Evolutionary conservation across 2,113 vertebrate genomes (phyloP).

Genomic region (Forbesichthys papilliferus): DNA sequence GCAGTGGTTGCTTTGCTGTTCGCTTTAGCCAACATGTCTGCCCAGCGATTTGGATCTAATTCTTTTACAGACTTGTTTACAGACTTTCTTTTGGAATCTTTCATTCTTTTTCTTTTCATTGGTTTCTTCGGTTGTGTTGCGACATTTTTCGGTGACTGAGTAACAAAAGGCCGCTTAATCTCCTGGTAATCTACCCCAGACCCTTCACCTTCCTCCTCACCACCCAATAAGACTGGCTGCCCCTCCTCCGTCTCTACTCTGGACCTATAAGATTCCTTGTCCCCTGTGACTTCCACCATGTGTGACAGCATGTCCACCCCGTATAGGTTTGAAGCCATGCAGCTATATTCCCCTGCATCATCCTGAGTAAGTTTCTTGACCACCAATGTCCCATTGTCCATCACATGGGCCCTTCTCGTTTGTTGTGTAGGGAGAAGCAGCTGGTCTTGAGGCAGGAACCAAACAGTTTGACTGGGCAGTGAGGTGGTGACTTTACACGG

Average conservation of each 20-base stretch:
- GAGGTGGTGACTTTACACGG: constrained; percentile 72
- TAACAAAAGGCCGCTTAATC: constrained; percentile 54
- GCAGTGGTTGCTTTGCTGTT: constrained; percentile 58
- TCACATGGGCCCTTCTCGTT: constrained; percentile 63
- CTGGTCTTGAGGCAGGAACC: constrained; percentile 75
- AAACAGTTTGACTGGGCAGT: constrained; percentile 68
- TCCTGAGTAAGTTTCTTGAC: constrained; percentile 64
- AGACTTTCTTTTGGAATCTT: constrained; percentile 69
- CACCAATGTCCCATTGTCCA: constrained; percentile 74
- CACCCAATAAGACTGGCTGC: constrained; percentile 26
- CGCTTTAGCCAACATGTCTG: constrained; percentile 71
- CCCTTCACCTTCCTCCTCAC: constrained; percentile 63
- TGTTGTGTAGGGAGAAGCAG: constrained; percentile 65
- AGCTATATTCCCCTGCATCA: constrained; percentile 79
- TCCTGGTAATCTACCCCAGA: constrained; percentile 73
- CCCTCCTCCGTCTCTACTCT: constrained; percentile 30
- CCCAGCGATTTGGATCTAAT: constrained; percentile 74
- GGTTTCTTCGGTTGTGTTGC: constrained; percentile 44
- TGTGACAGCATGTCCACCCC: constrained; percentile 79
- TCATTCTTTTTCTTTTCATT: constrained; percentile 52
- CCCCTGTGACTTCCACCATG: constrained; percentile 60
- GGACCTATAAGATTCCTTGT: constrained; percentile 33
- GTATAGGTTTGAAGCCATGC: constrained; percentile 76
- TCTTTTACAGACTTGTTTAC: constrained; percentile 71
- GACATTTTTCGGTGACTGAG: constrained; percentile 55